These are phyloP conservation scores for western clawed frog (Xenopus tropicalis) DNA, from an alignment of 2,113 vertebrate genomes.

Conservation along the genomic window DNA sequence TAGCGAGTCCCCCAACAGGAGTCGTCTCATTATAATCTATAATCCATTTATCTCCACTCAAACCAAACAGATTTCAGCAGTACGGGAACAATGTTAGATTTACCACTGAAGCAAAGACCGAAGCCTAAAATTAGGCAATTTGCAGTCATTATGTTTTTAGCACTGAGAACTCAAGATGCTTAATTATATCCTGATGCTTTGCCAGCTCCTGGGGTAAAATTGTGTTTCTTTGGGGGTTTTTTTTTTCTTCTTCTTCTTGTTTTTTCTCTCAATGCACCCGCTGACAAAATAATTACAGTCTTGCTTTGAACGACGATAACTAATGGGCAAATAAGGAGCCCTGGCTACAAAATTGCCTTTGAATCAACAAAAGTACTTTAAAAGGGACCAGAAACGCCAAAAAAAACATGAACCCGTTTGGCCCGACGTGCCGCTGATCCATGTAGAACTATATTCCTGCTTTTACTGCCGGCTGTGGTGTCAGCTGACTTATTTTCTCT, in stretches of 20 bases:
- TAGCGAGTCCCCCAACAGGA: not conserved
- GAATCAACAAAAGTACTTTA: not conserved
- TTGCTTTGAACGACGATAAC: not conserved
- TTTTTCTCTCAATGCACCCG: not conserved
- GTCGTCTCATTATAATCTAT: not conserved
- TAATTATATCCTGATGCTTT: constrained; percentile 10
- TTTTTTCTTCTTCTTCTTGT: not conserved
- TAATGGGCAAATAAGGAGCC: not conserved
- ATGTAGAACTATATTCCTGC: too few relatives aligned
- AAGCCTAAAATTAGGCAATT: constrained; percentile 24
- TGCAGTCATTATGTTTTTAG: constrained; percentile 24
- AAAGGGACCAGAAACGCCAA: too few relatives aligned
- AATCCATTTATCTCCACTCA: not conserved
- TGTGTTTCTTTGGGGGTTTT: not conserved
- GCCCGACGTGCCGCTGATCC: too few relatives aligned
- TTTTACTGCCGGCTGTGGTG: too few relatives aligned
- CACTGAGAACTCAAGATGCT: not conserved
- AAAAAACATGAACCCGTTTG: too few relatives aligned
- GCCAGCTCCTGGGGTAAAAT: constrained; percentile 3
- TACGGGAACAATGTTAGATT: not conserved
- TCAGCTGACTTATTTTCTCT: too few relatives aligned
- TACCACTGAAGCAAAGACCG: not conserved
- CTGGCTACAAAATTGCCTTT: not conserved
- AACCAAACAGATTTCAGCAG: not conserved
- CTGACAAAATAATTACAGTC: not conserved